phyloP scores from a whole-genome alignment of 2,113 vertebrate genomes.

The Euleptes europaea region DNA sequence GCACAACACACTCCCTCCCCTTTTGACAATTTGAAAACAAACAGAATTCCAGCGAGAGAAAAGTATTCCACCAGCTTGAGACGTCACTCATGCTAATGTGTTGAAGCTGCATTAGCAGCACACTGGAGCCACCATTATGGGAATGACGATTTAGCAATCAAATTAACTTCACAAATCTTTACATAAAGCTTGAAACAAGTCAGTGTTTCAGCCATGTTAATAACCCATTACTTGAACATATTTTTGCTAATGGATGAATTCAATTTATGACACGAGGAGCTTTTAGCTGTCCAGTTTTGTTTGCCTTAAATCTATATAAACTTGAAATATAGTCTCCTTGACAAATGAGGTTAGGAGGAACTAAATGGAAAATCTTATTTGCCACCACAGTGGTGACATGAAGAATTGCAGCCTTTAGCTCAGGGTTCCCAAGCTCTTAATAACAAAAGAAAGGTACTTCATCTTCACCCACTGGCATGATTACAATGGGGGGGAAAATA shows the following conservation, averaged over 20 bases:
- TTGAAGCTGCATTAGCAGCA: background rate
- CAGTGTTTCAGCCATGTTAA: slow-evolving; percentile 26
- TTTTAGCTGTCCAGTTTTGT: slow-evolving; percentile 61
- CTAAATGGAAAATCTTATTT: slow-evolving; percentile 79
- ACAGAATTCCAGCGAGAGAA: slow-evolving; percentile 21
- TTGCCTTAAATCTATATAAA: slow-evolving; percentile 73
- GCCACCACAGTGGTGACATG: slow-evolving; percentile 74
- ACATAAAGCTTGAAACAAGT: slow-evolving; percentile 47
- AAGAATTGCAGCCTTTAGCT: slow-evolving; percentile 80
- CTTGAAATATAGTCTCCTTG: slow-evolving; percentile 70
- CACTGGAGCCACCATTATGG: slow-evolving; percentile 37
- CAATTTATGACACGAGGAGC: slow-evolving; percentile 57
- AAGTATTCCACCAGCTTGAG: background rate
- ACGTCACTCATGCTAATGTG: background rate
- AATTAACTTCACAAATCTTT: slow-evolving; percentile 44
- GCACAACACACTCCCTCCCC: background rate
- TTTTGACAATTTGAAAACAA: slow-evolving; percentile 9
- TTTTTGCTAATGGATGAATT: slow-evolving; percentile 54
- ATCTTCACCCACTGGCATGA: slow-evolving; percentile 72
- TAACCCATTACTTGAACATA: slow-evolving; percentile 54
- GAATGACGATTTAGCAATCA: slow-evolving; percentile 48
- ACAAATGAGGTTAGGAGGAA: slow-evolving; percentile 77
- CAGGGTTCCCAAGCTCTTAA: slow-evolving; percentile 76
- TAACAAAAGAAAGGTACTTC: slow-evolving; percentile 77
- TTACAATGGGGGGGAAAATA: slow-evolving; percentile 70